Base-by-base conservation (phyloP, 1,140 invertebrate genomes). In the Anastrepha obliqua region DNA sequence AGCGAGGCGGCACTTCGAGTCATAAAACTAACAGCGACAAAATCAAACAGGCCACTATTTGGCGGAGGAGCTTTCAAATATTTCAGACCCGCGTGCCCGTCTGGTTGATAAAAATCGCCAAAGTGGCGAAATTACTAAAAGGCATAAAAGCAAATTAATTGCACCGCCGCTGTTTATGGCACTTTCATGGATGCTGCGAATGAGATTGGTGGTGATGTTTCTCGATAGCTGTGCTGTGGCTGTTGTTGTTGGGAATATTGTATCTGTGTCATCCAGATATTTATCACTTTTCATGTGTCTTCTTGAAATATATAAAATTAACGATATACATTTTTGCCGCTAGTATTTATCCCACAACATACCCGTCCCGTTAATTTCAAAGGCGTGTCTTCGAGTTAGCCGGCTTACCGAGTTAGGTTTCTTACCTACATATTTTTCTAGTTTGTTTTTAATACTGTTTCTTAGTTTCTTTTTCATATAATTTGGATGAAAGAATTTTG, bases 141-240 rank as follows among this genome's bases (percentile, higher is more conserved):
- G 51, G 44, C 74, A 29, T 47, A 81, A 42, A 74, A 47, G 70
- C 13, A 81, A 81, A n/a, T 81, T 81, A 81, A 81, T 81, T 51
- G 74, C 55, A 55, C 44, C 7, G 4, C 60, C 60, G 60, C 74
- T 11, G 47, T 55, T 51, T 81, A 55, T 55, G 74, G 15, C 74
- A 81, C 20, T n/a, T 17, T 29, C 47, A 3, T 29, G 47, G 74
- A 42, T 55, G 0, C 17, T 58, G 64, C n/a, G 7, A 29, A 29
- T 29, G 29, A 0, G 29, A 47, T 2, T 29, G n/a, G 9, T 81
- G 60, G 60, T n/a, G 60, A 17, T 15, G 15, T 13, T 13, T 62
- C 60, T 62, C 60, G 15, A 62, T 29, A 62, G 60, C 60, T 62
- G 4, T 81, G 17, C 4, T 13, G 44, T 58, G 47, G 42, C 13